phyloP scores from a whole-genome alignment of 2,797 vertebrate genomes.

The Danio tinwini region DNA sequence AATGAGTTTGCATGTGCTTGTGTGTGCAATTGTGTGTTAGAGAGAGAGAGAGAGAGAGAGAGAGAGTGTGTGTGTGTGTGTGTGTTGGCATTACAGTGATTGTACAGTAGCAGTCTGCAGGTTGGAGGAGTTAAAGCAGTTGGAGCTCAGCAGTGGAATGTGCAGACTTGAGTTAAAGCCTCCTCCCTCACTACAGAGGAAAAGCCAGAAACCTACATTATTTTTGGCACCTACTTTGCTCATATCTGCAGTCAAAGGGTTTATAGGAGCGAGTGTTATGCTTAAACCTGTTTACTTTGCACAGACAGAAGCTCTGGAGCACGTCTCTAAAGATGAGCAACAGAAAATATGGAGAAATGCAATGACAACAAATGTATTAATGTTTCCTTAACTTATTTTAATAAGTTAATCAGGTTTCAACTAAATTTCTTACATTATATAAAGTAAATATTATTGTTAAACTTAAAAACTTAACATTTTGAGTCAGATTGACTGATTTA shows the following conservation, averaged over 20 bases:
- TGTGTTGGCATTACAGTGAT: too few species aligned
- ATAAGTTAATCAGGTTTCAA: too few species aligned
- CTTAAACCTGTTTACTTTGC: neutral
- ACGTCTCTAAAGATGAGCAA: neutral
- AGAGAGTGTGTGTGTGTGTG: conserved; percentile 31
- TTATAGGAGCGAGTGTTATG: neutral
- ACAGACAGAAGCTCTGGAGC: neutral
- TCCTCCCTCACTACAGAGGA: conserved; percentile 1
- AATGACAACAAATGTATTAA: neutral
- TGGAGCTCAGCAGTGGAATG: conserved; percentile 72
- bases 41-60: too few species aligned
- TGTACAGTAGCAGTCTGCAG: conserved; percentile 45
- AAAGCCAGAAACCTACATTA: neutral
- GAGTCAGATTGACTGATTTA: too few species aligned
- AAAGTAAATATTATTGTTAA: too few species aligned
- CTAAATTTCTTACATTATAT: too few species aligned
- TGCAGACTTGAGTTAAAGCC: conserved; percentile 57
- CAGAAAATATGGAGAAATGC: neutral
- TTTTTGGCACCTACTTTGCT: conserved; percentile 23
- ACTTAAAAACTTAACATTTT: too few species aligned
- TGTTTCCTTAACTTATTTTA: too few species aligned
- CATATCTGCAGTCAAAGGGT: conserved; percentile 11
- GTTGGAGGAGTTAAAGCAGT: conserved; percentile 61
- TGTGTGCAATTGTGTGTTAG: too few species aligned
- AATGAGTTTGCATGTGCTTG: too few species aligned